phyloP scores from a whole-genome alignment of 2,888 invertebrate genomes.

The Pachydiplax longipennis region DNA sequence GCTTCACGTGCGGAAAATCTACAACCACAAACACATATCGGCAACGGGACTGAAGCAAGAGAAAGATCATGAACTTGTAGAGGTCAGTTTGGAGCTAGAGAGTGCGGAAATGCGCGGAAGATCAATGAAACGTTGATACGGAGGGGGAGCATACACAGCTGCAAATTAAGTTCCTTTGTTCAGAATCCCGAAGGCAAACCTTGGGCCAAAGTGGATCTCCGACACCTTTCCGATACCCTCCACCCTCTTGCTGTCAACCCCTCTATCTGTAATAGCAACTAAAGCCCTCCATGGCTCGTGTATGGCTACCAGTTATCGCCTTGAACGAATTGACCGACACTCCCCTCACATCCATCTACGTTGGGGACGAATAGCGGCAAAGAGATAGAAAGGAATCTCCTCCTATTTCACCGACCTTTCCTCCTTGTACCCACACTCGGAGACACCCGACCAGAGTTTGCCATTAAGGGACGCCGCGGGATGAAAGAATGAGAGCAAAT shows the following conservation, averaged over 20 bases:
- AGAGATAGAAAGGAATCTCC: not conserved
- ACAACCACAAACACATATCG: too few relatives aligned
- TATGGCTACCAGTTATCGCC: not conserved
- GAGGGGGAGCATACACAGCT: slow-evolving; percentile 19
- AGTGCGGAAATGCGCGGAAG: not conserved
- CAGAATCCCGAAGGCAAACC: slow-evolving; percentile 9
- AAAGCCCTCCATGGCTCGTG: not conserved
- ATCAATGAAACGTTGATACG: slow-evolving; percentile 23
- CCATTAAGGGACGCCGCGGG: not conserved
- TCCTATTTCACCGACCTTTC: not conserved
- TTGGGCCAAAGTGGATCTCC: not conserved
- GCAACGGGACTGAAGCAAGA: not conserved
- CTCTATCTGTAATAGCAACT: not conserved
- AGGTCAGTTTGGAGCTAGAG: not conserved
- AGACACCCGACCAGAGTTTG: slow-evolving; percentile 14
- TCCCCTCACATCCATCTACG: not conserved
- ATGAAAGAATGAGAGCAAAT: not conserved
- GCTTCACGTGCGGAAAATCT: too few relatives aligned
- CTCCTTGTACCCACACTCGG: not conserved
- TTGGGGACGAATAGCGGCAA: not conserved
- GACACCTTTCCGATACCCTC: not conserved
- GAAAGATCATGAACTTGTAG: not conserved
- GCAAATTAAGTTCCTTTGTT: slow-evolving; percentile 44
- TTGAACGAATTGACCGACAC: not conserved
- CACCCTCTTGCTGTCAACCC: not conserved